Base-by-base conservation (phyloP, 2,888 invertebrate species). In the Vesta saturnalis region DNA sequence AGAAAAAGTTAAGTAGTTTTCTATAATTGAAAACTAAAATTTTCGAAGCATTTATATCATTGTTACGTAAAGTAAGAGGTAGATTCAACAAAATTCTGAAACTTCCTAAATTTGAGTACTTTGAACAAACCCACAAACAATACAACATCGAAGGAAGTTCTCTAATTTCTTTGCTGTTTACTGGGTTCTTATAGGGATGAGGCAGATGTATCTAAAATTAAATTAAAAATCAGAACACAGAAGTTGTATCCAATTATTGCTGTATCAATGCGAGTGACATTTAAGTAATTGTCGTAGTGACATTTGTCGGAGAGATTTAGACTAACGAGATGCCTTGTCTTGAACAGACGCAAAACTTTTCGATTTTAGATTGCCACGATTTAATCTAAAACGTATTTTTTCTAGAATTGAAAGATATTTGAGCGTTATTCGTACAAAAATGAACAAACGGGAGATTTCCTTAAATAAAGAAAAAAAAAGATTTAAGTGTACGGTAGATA, bases 181-280 rank as follows among this genome's bases (percentile, higher is more conserved):
- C 23, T 21, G 47, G 1, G 47, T 14, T 23, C 30, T 18, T 22
- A 39, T 5, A 55, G 18, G 39, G 55, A 62, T 47, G 61, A 60
- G 47, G 15, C 47, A 49, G 47, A 18, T 52, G 49, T 60, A 78
- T 80, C 78, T 73, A 71, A 78, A 80, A 80, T 81, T 80, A 80
- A 81, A 81, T 81, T 81, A 78, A 81, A 81, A 80, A 81, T 82
- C 77, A 74, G 73, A 78, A 79, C 76, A 78, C 78, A 79, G 78
- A 76, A 76, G 77, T 76, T 77, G 77, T 79, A 80, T 81, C 80
- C 82, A 82, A 82, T 82, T 82, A 82, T 82, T 81, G 78, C 77
- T 73, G 77, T 77, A 81, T 82, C 81, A 81, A 82, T 82, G 81
- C 80, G 78, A 79, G 77, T 81, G 81, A 82, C 82, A 78, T 81